These are phyloP conservation scores for Tipula helvola DNA, from an alignment of 2,888 invertebrate genomes.

Conservation along the genomic window DNA sequence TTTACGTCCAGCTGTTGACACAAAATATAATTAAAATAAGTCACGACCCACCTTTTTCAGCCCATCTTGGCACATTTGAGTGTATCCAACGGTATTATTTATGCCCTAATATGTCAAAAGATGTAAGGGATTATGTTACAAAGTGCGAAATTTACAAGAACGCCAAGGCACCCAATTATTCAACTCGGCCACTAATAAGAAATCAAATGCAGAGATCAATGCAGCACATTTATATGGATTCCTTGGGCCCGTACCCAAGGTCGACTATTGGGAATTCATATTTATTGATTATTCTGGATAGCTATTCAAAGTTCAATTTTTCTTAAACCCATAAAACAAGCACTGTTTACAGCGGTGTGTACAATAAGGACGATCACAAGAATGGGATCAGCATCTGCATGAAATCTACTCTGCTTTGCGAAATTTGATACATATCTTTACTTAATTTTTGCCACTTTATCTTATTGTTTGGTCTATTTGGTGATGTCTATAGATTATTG, in stretches of 20 bases:
- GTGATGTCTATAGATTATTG: no score
- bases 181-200: background rate
- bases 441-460: slow-evolving; percentile 14
- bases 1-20: no score
- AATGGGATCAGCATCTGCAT: background rate
- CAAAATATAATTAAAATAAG: no score
- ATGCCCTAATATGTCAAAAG: no score
- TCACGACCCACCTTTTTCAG: no score
- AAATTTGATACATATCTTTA: slow-evolving; percentile 10
- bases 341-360: background rate
- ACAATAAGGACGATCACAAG: background rate
- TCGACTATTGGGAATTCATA: background rate
- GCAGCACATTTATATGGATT: background rate
- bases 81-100: no score
- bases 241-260: background rate
- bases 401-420: background rate
- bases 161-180: no score
- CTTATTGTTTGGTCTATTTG: slow-evolving; percentile 14
- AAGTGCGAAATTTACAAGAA: no score
- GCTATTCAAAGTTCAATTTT: background rate
- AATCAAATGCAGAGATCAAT: background rate
- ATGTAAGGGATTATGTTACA: no score
- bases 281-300: background rate
- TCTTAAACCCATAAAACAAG: background rate
- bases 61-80: no score